Evolutionary conservation across 2,888 invertebrate species (phyloP), one percentile per base, ranked within the genome.

Genomic region (Mayetiola destructor): DNA sequence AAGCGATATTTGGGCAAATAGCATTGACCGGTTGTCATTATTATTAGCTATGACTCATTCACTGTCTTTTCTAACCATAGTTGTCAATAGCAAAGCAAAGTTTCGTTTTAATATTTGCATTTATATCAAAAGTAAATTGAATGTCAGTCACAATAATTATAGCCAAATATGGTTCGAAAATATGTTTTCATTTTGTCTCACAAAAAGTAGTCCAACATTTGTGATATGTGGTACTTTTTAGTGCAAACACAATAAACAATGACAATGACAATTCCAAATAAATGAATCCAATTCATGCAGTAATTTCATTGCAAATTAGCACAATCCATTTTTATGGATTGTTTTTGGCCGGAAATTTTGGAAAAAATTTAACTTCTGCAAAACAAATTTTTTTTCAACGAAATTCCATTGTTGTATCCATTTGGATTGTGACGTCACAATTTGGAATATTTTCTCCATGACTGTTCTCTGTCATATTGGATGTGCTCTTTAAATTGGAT

Each of bases 131-230:
- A n/a, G n/a, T n/a, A n/a, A n/a, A n/a, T n/a, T n/a, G n/a, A n/a
- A n/a, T n/a, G n/a, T n/a, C n/a, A n/a, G n/a, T n/a, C n/a, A n/a
- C n/a, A n/a, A n/a, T n/a, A n/a, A n/a, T n/a, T n/a, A n/a, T n/a
- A n/a, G 27, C 48, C 48, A 27, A 48, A 48, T 27, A 48, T 48
- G 48, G 48, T 48, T 14, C 48, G 48, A 48, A 48, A 27, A 27
- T 48, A 27, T 48, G 48, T 27, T 23, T 27, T 48, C 29, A 48
- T 27, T 48, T 48, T 48, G 12, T 14, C 27, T n/a, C n/a, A n/a
- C n/a, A 48, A 48, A 48, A 48, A 48, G 27, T 48, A 48, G 48
- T 27, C 48, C 48, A 48, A 48, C n/a, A 48, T 48, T 23, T 42
- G 42, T 42, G 21, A n/a, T 39, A 3, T 39, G 16, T 48, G 48